These are phyloP conservation scores for Aphelenchoides fujianensis DNA, from an alignment of 1,140 invertebrate genomes.

Conservation along the genomic window DNA sequence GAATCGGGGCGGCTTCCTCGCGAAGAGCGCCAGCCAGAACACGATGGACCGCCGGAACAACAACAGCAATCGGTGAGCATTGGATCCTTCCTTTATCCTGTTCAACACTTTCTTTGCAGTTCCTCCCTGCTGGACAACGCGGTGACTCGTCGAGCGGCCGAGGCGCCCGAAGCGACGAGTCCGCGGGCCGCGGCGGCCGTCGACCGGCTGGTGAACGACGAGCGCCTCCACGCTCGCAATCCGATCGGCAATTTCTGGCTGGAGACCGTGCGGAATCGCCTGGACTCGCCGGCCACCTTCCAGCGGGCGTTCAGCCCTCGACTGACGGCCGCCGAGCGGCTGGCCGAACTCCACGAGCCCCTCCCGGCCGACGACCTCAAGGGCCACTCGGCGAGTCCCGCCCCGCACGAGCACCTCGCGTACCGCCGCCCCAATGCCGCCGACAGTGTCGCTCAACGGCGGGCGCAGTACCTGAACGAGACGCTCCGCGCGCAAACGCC, in stretches of 20 bases:
- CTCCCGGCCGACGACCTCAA: constrained; percentile 7
- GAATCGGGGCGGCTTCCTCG: constrained; percentile 20
- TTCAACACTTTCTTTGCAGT: not conserved
- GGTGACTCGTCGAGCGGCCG: constrained; percentile 30
- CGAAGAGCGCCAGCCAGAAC: constrained; percentile 43
- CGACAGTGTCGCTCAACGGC: constrained; percentile 31
- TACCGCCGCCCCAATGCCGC: constrained; percentile 28
- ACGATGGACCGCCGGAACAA: constrained; percentile 20
- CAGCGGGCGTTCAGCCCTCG: constrained; percentile 29
- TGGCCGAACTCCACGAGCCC: constrained; percentile 45
- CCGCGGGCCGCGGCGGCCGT: not conserved
- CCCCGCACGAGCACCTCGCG: not conserved
- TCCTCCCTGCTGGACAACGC: constrained; percentile 35
- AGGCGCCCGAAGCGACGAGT: constrained; percentile 28
- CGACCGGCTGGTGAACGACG: not conserved
- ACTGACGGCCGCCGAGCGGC: constrained; percentile 43
- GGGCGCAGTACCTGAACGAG: constrained; percentile 36
- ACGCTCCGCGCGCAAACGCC: constrained; percentile 11
- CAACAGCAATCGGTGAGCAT: not conserved
- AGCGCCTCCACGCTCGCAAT: constrained; percentile 23
- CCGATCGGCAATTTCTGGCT: constrained; percentile 41
- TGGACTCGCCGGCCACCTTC: constrained; percentile 36
- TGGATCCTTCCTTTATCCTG: too few species aligned
- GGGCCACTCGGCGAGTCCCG: constrained; percentile 10
- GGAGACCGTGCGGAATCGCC: constrained; percentile 29